Conservation (phyloP, 2,888 invertebrate genomes). For the Gnatocerus cornutus region DNA sequence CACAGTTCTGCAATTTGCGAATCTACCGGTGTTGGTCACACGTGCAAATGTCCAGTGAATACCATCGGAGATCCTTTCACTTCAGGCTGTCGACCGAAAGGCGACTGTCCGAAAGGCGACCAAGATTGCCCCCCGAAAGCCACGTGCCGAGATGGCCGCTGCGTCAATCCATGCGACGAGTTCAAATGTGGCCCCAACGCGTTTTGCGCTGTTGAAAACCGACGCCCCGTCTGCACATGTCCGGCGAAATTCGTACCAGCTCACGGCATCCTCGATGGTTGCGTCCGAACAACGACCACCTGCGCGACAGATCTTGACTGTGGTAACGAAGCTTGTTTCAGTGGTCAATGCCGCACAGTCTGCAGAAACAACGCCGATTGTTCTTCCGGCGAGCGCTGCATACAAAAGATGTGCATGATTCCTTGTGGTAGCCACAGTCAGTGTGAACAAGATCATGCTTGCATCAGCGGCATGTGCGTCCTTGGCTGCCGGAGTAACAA, state of each 20-base stretch:
- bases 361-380: constrained; percentile 87
- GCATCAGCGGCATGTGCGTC: constrained; percentile 84
- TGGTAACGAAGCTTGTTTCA: constrained; percentile 84
- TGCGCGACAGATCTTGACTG: constrained; percentile 86
- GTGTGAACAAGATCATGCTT: constrained; percentile 86
- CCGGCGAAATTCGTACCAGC: constrained; percentile 83
- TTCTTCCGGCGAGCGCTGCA: constrained; percentile 84
- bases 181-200: constrained; percentile 86
- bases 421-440: constrained; percentile 88
- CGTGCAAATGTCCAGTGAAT: constrained; percentile 86
- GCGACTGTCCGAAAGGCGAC: constrained; percentile 82
- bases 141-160: constrained; percentile 80
- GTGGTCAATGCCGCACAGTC: constrained; percentile 88
- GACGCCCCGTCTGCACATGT: constrained; percentile 86
- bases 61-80: constrained; percentile 84
- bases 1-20: constrained; percentile 88
- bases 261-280: constrained; percentile 78
- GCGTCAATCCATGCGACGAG: constrained; percentile 87
- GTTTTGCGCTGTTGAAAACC: constrained; percentile 84
- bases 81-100: constrained; percentile 85
- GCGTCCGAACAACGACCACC: constrained; percentile 79
- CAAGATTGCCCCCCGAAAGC: constrained; percentile 85
- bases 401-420: constrained; percentile 84
- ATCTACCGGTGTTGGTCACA: constrained; percentile 76
- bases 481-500: constrained; percentile 89